These are phyloP conservation scores for Andrena hattorfiana DNA, from an alignment of 2,888 invertebrate genomes.

Conservation along the genomic window DNA sequence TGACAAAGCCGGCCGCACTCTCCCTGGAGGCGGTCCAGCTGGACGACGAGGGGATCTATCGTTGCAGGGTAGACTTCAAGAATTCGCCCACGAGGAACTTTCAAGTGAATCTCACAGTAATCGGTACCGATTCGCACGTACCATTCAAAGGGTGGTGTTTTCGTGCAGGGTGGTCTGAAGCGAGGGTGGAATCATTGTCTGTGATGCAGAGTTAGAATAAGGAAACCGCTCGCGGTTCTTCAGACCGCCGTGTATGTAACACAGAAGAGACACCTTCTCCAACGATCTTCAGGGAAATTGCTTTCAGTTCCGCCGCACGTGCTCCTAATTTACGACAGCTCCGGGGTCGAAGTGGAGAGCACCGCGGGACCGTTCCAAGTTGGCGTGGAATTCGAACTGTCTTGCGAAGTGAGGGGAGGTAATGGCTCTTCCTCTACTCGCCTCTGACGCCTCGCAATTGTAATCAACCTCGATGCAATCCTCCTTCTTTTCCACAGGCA, in stretches of 20 bases:
- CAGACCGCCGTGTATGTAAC: background rate
- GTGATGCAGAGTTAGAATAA: background rate
- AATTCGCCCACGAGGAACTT: conserved; percentile 87
- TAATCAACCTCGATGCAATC: background rate
- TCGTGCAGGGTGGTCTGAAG: background rate
- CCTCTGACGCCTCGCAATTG: background rate
- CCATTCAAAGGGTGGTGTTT: background rate
- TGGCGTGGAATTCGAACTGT: conserved; percentile 84
- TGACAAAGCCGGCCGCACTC: conserved; percentile 85
- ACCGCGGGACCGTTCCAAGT: conserved; percentile 85
- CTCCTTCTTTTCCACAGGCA: conserved; percentile 86
- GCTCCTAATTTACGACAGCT: conserved; percentile 84
- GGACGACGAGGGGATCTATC: conserved; percentile 85
- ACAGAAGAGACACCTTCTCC: background rate
- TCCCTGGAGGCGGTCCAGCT: conserved; percentile 85
- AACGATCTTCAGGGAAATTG: background rate
- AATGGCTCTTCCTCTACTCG: conserved; percentile 49
- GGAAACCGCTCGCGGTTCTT: background rate
- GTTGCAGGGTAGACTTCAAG: conserved; percentile 87
- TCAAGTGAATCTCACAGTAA: conserved; percentile 86
- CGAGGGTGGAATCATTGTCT: background rate
- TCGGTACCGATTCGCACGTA: conserved; percentile 80
- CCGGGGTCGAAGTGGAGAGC: conserved; percentile 85
- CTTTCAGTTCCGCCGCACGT: conserved; percentile 85
- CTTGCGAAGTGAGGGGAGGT: conserved; percentile 87